phyloP scores from a whole-genome alignment of 2,888 invertebrate genomes.

The Phorcus lineatus region DNA sequence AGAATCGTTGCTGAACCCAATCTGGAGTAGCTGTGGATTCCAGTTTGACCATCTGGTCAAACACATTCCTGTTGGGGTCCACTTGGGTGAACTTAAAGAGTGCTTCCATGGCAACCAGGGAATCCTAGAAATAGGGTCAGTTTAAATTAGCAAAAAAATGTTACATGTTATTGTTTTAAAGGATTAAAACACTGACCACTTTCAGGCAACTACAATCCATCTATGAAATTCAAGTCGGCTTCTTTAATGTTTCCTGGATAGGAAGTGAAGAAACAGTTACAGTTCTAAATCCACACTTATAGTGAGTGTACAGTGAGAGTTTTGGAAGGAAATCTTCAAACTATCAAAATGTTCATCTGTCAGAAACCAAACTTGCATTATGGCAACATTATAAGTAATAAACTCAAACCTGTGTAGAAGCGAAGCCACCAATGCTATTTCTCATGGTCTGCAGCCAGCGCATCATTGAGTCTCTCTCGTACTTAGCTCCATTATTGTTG shows the following conservation, averaged over 20 bases:
- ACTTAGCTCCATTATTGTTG: conserved; percentile 54
- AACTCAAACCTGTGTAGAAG: conserved; percentile 69
- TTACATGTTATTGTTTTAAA: too few relatives aligned
- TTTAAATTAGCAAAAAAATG: too few relatives aligned
- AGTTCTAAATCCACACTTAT: too few relatives aligned
- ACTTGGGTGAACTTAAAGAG: conserved; percentile 79
- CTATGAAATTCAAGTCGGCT: too few relatives aligned
- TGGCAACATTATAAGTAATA: conserved; percentile 34
- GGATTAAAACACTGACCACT: too few relatives aligned
- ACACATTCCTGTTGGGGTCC: conserved; percentile 71
- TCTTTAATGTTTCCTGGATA: too few relatives aligned
- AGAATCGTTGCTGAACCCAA: conserved; percentile 50
- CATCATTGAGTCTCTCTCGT: conserved; percentile 69
- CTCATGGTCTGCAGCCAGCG: conserved; percentile 73
- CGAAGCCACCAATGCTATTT: conserved; percentile 71
- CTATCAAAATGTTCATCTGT: too few relatives aligned
- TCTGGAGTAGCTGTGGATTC: conserved; percentile 73
- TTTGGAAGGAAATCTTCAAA: too few relatives aligned
- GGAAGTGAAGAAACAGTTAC: too few relatives aligned
- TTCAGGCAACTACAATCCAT: too few relatives aligned
- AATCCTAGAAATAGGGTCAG: conserved; percentile 79
- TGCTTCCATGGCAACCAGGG: conserved; percentile 90
- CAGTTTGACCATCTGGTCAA: conserved; percentile 62
- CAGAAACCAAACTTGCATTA: too few relatives aligned
- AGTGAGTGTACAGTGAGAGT: too few relatives aligned